Conservation (phyloP, 30 jellyfish, hydroid and myxozoan species). For the Aurelia sp. region DNA sequence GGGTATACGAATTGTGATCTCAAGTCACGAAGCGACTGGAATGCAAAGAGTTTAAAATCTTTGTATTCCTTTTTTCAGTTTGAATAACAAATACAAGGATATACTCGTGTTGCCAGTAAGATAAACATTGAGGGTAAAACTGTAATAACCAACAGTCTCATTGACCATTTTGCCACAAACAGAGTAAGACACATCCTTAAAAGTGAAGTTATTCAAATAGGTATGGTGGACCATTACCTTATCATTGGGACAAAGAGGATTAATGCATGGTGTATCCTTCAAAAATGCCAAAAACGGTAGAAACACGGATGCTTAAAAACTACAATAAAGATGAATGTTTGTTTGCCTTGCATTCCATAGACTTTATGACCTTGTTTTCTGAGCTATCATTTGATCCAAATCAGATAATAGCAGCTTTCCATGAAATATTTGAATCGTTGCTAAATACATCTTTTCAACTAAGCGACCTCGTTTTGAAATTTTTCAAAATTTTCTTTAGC, state of each 20-base stretch:
- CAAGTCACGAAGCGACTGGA: constrained; percentile 1
- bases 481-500: too few relatives aligned
- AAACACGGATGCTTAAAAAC: too few relatives aligned
- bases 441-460: too few relatives aligned
- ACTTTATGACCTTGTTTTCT: constrained; percentile 16
- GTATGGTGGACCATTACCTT: constrained; percentile 37
- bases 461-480: too few relatives aligned
- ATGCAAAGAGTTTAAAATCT: constrained; percentile 23
- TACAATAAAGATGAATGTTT: background rate
- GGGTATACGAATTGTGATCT: constrained; percentile 33
- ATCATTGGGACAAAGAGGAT: constrained; percentile 35
- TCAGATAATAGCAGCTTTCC: constrained; percentile 29
- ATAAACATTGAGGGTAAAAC: constrained; percentile 5
- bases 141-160: background rate
- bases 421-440: constrained; percentile 27
- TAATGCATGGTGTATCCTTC: constrained; percentile 21
- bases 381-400: constrained; percentile 41
- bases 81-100: constrained; percentile 6
- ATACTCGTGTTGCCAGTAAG: constrained; percentile 34
- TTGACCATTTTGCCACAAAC: constrained; percentile 41
- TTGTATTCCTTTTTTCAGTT: constrained; percentile 22
- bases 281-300: too few relatives aligned
- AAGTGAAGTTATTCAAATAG: constrained; percentile 27
- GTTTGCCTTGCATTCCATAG: constrained; percentile 26
- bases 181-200: constrained; percentile 23